These are phyloP conservation scores for Euleptes europaea DNA, from an alignment of 2,113 vertebrate species.

Conservation along the genomic window DNA sequence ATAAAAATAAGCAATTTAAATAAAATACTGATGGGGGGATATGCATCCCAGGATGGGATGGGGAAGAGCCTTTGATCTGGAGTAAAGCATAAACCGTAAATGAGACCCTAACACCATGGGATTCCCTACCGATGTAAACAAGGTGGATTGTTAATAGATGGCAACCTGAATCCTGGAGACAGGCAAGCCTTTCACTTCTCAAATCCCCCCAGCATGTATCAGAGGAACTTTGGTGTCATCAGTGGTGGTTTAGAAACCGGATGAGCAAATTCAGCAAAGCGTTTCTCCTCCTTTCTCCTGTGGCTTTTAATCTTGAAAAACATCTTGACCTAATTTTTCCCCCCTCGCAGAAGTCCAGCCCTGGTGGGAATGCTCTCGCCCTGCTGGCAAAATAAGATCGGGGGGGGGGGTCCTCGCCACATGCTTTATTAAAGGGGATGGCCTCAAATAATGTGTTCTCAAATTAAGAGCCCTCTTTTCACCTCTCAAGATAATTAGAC, in stretches of 20 bases:
- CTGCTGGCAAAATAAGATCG: conserved; percentile 28
- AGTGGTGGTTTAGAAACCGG: neutral
- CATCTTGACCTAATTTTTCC: conserved; percentile 40
- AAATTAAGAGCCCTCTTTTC: conserved; percentile 51
- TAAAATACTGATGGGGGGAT: too few relatives aligned
- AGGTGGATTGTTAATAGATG: neutral
- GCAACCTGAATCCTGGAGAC: neutral
- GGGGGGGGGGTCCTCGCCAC: conserved; percentile 32
- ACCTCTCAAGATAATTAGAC: conserved; percentile 59
- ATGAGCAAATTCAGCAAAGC: neutral
- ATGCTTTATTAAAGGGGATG: conserved; percentile 57
- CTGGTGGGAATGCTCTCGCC: conserved; percentile 35
- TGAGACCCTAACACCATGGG: neutral
- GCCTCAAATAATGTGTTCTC: conserved; percentile 49
- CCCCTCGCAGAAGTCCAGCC: conserved; percentile 38
- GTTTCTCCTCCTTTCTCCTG: neutral
- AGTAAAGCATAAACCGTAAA: neutral
- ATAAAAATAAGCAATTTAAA: too few relatives aligned
- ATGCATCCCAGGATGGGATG: neutral
- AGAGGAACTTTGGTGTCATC: neutral
- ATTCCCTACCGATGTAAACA: neutral
- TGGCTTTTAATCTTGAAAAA: conserved; percentile 19
- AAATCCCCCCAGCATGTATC: fast-evolving
- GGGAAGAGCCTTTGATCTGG: neutral
- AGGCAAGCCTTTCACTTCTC: neutral